Base-by-base conservation (phyloP, 2,797 vertebrate genomes). In the Lates japonicus region DNA sequence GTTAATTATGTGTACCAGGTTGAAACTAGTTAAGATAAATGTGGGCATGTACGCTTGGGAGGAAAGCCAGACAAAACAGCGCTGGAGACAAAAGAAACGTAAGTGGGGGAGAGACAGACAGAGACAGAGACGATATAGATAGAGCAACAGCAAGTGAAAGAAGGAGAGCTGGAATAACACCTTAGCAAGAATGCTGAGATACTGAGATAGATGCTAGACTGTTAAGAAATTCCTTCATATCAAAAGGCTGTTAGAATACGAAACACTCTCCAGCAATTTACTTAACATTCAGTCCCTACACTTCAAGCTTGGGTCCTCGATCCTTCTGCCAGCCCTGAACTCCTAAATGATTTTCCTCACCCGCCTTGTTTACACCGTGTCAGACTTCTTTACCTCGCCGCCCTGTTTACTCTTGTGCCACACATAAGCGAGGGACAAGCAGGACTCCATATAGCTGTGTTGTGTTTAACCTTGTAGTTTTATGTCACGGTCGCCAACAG, bases 401-500 rank as follows among this genome's bases (percentile, higher is more conserved):
- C 46, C 37, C 51, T 14, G 46, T 72, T 73, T 25, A 66, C 9
- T 33, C 59, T 29, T 5, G 8, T 63, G 35, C 16, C 63, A 22
- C 82, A 44, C 37, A 17, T 19, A 20, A 81, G 70, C 20, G 20
- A 54, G 42, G 69, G 71, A 64, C 16, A 3, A 64, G 69, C 81
- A 13, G n/a, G 81, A 57, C 70, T 17, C n/a, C 80, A 84, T 60
- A 68, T 64, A 22, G 67, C 55, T 31, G 20, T 19, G 75, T 12
- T 31, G 73, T 7, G 73, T 57, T 72, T 70, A 63, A 84, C 78
- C 82, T 78, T 29, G 42, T 16, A 51, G 76, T 63, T 72, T 84
- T 16, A 22, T 64, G 89, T 86, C 88, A 82, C 67, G 52, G 49
- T 66, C 48, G 16, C 76, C 10, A 9, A 57, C 75, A 7, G 76